Conservation (phyloP, 1,140 invertebrate species). For the Geopemphigus sp. region DNA sequence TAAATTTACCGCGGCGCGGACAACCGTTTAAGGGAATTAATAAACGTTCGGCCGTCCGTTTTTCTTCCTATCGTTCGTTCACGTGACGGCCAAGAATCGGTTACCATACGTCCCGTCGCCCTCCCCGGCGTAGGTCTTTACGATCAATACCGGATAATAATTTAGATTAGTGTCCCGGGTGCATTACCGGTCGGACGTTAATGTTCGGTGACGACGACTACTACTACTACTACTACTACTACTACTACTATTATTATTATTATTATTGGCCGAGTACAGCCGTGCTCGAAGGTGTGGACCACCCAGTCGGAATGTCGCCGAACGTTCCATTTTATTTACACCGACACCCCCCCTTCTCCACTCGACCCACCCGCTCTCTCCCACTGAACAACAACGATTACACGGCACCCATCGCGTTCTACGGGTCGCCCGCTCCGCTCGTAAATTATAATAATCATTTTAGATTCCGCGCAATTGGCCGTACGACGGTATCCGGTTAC, state of each 20-base stretch:
- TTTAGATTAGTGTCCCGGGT: constrained; percentile 39
- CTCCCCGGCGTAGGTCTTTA: constrained; percentile 17
- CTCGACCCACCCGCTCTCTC: too few relatives aligned
- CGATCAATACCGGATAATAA: constrained; percentile 44
- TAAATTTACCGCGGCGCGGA: constrained; percentile 19
- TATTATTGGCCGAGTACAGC: constrained; percentile 1
- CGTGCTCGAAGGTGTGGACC: constrained; percentile 44
- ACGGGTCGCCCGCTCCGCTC: too few relatives aligned
- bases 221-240: constrained; percentile 11
- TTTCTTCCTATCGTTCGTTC: neutral
- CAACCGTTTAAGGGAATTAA: constrained; percentile 19
- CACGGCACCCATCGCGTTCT: neutral
- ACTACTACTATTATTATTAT: constrained; percentile 28
- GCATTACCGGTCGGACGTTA: constrained; percentile 38
- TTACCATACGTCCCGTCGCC: too few relatives aligned
- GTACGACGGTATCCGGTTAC: constrained; percentile 25
- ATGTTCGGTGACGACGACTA: constrained; percentile 35
- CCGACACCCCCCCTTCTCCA: too few relatives aligned
- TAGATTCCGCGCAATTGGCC: constrained; percentile 16
- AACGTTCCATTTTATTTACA: constrained; percentile 31
- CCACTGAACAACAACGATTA: too few relatives aligned
- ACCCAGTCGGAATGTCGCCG: constrained; percentile 47
- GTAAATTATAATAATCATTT: constrained; percentile 46
- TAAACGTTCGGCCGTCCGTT: constrained; percentile 5
- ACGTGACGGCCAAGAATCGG: neutral